These are phyloP conservation scores for Cervus canadensis DNA, from an alignment of 2,113 vertebrate species.

Conservation along the genomic window DNA sequence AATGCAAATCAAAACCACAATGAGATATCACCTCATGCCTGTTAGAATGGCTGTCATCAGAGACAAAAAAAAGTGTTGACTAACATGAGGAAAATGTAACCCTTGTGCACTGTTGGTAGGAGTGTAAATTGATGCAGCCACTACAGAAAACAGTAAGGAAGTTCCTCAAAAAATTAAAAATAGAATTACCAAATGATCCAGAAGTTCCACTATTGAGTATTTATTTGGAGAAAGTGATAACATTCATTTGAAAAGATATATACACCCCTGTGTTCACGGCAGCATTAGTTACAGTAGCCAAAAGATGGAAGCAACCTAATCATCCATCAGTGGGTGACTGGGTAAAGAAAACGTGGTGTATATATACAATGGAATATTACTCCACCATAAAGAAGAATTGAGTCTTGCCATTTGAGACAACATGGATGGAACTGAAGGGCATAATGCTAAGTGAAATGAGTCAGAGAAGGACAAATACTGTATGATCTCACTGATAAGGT, in stretches of 20 bases:
- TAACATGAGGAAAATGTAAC: not conserved
- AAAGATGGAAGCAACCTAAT: not conserved
- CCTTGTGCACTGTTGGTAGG: not conserved
- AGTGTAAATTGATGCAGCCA: not conserved
- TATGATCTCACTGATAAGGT: not conserved
- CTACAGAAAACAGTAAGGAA: not conserved
- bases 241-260: not conserved
- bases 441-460: not conserved
- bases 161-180: not conserved
- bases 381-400: not conserved
- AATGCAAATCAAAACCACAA: not conserved
- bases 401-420: not conserved
- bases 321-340: not conserved
- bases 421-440: not conserved
- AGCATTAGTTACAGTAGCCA: not conserved
- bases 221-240: not conserved
- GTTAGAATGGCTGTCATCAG: not conserved
- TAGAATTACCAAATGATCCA: not conserved
- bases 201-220: not conserved
- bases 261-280: not conserved
- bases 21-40: not conserved
- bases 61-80: not conserved
- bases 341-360: not conserved
- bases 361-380: not conserved
- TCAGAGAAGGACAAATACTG: not conserved